Base-by-base conservation (phyloP, 2,797 vertebrate species). In the Lates japonicus region DNA sequence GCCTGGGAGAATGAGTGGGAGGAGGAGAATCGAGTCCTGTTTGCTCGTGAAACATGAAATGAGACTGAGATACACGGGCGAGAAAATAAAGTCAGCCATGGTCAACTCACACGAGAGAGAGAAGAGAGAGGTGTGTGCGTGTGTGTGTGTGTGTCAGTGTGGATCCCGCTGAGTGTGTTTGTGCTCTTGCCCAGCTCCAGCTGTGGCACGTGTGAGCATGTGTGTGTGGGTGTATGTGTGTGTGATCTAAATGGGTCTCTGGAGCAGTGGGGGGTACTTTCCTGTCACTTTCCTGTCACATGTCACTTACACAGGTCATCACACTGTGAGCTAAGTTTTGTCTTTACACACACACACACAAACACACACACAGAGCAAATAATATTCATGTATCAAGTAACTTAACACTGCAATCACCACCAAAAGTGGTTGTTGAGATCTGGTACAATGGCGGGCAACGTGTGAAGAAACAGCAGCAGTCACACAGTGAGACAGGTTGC, bases 231-330 rank as follows among this genome's bases (percentile, higher is more conserved):
- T 66, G n/a, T 19, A 41, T 39, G 71, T 54, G 35, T 78, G 80
- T 39, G 52, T 76, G 74, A 64, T 84, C 20, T 86, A 83, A 82
- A 80, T 79, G 73, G 60, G 74, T 87, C 67, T 87, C 63, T 82
- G 70, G 64, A 59, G 61, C 37, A 52, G 37, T 41, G 35, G 22
- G 46, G 22, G 44, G 31, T 12, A 46, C 19, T 33, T 33, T 81
- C 49, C 83, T 88, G 86, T 87, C 80, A 85, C 49, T 64, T 76
- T 87, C 70, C 54, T 77, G 78, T 87, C 84, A 83, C 66, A 84
- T 74, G 83, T 81, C 85, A 77, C 80, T 71, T 63, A 54, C 62
- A 70, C 22, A 62, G 80, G 70, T 81, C 76, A 83, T 76, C 76
- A 51, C n/a, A n/a, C 52, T 70, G 37, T 75, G 13, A 71, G 69